These are phyloP conservation scores for Microtus ochrogaster DNA, from an alignment of 2,113 vertebrate species.

Conservation along the genomic window DNA sequence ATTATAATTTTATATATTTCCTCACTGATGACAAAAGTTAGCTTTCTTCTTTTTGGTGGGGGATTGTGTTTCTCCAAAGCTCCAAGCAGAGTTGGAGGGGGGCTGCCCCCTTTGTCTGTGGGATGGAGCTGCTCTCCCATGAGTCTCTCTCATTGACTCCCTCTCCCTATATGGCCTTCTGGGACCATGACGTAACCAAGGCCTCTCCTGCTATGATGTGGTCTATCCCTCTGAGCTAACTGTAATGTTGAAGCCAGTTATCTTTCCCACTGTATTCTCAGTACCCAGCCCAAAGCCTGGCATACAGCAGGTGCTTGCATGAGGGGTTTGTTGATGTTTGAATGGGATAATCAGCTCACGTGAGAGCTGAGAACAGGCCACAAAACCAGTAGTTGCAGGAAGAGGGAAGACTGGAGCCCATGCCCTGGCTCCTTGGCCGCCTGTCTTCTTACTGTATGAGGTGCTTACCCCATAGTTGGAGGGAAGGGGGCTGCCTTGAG, in stretches of 20 bases:
- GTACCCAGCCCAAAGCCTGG: neutral
- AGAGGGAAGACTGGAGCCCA: neutral
- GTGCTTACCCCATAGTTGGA: neutral
- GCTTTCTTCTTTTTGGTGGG: neutral
- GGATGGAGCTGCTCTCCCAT: neutral
- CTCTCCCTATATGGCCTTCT: neutral
- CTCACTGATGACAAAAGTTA: neutral
- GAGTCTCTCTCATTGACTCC: neutral
- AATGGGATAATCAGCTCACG: neutral
- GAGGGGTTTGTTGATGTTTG: neutral
- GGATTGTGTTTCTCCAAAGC: neutral
- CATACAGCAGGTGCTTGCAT: neutral
- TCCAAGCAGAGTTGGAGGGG: neutral
- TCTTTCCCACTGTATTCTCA: neutral
- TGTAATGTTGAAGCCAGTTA: too few relatives aligned
- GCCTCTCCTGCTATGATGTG: neutral
- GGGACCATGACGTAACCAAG: neutral
- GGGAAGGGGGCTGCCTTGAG: neutral
- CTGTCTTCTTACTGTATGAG: neutral
- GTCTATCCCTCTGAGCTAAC: neutral
- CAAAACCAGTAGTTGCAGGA: neutral
- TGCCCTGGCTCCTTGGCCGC: neutral
- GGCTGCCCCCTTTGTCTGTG: accelerated
- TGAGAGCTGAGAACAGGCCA: neutral
- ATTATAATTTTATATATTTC: neutral